phyloP scores from a whole-genome alignment of 2,888 invertebrate genomes.

The Bimastos eiseni region DNA sequence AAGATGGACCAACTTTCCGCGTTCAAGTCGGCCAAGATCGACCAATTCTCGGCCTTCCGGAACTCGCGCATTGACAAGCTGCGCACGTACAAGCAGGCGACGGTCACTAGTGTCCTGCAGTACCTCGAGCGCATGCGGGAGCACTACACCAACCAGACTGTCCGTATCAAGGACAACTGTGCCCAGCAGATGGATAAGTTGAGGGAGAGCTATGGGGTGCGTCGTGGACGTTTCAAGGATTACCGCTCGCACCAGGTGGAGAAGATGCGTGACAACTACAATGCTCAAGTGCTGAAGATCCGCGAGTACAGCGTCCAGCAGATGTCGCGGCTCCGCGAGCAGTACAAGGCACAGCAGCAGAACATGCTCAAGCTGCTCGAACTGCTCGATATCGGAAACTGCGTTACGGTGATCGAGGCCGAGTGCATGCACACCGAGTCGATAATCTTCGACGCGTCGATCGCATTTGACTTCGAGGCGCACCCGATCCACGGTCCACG shows the following conservation, averaged over 20 bases:
- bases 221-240: constrained; percentile 85
- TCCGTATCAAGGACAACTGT: constrained; percentile 85
- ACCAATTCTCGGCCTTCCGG: constrained; percentile 52
- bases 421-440: constrained; percentile 78
- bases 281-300: constrained; percentile 90
- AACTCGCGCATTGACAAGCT: constrained; percentile 51
- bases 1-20: constrained; percentile 55
- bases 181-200: constrained; percentile 91
- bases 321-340: constrained; percentile 82
- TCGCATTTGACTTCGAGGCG: constrained; percentile 47
- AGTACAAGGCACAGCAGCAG: constrained; percentile 93
- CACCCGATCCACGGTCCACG: constrained; percentile 27
- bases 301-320: constrained; percentile 92
- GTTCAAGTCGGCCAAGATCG: constrained; percentile 55
- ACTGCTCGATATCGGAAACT: constrained; percentile 90
- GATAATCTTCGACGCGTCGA: constrained; percentile 61
- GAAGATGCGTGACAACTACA: constrained; percentile 92
- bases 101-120: constrained; percentile 43
- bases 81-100: constrained; percentile 47
- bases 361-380: constrained; percentile 90
- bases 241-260: constrained; percentile 86
- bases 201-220: constrained; percentile 84
- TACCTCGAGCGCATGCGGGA: constrained; percentile 77
- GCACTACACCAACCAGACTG: constrained; percentile 89
- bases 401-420: constrained; percentile 65